Conservation (phyloP, 2,888 invertebrate species). For the Chloroclysta siterata region DNA sequence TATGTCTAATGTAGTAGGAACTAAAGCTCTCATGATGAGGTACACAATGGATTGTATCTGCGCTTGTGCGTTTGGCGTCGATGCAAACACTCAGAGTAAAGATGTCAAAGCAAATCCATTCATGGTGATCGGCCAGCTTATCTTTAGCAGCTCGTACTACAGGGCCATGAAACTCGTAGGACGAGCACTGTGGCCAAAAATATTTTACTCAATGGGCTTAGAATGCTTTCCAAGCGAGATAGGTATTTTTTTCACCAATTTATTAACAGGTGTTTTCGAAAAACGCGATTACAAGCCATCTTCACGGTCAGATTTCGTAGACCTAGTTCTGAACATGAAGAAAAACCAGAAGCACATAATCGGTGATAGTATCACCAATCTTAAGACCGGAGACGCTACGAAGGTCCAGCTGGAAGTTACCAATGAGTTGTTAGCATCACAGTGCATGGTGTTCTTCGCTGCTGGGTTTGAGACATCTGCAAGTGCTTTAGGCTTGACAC, state of each 20-base stretch:
- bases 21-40: slow-evolving; percentile 44
- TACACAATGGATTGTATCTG: slow-evolving; percentile 54
- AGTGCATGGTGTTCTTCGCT: slow-evolving; percentile 76
- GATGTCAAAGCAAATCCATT: slow-evolving; percentile 48
- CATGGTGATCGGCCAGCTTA: slow-evolving; percentile 43
- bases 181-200: slow-evolving; percentile 51
- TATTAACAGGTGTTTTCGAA: slow-evolving; percentile 51
- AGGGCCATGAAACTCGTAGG: slow-evolving; percentile 39
- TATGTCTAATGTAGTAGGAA: slow-evolving; percentile 36
- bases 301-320: slow-evolving; percentile 58
- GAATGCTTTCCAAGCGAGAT: slow-evolving; percentile 45
- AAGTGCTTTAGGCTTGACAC: slow-evolving; percentile 48
- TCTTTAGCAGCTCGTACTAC: slow-evolving; percentile 40
- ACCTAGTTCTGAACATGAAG: slow-evolving; percentile 55
- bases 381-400: slow-evolving; percentile 43
- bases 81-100: slow-evolving; percentile 49
- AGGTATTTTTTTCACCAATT: slow-evolving; percentile 46
- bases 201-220: slow-evolving; percentile 52
- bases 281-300: slow-evolving; percentile 48
- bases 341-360: slow-evolving; percentile 45
- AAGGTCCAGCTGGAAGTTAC: slow-evolving; percentile 53
- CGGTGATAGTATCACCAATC: slow-evolving; percentile 54
- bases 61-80: slow-evolving; percentile 53
- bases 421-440: slow-evolving; percentile 73
- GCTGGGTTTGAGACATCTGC: slow-evolving; percentile 65